These are phyloP conservation scores for Dastarcus helophoroides DNA, from an alignment of 2,888 invertebrate species.

Conservation along the genomic window DNA sequence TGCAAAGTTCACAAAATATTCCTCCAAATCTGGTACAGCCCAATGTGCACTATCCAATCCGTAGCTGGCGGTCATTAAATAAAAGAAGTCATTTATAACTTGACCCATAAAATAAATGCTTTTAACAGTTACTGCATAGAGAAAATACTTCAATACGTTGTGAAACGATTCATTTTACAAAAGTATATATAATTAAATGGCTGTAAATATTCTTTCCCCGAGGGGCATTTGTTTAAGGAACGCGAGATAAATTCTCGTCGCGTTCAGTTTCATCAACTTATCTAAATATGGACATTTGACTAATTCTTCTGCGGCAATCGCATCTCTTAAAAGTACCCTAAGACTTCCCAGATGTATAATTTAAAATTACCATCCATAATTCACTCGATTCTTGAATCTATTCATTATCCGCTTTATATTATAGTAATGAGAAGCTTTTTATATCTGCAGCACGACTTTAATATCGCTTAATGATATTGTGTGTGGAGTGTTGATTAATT, in stretches of 20 bases:
- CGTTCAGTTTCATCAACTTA: constrained; percentile 1
- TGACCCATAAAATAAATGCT: no score
- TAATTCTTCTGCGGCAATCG: constrained; percentile 1
- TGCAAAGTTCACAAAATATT: no score
- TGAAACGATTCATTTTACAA: no score
- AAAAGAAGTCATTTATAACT: no score
- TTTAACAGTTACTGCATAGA: no score
- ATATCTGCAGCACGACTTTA: background rate
- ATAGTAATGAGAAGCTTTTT: background rate
- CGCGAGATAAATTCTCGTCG: background rate
- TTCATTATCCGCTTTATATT: constrained; percentile 1
- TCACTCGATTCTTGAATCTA: background rate
- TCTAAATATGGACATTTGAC: constrained; percentile 1
- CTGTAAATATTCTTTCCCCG: background rate
- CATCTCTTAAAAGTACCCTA: background rate
- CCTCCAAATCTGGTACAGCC: no score
- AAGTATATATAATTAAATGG: no score
- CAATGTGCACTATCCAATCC: no score
- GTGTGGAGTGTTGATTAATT: constrained; percentile 1
- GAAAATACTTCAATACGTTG: no score
- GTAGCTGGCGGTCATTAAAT: no score
- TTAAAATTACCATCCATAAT: constrained; percentile 1
- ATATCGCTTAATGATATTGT: constrained; percentile 1
- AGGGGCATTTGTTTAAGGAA: background rate
- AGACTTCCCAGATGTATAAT: background rate